Evolutionary conservation across 2,797 vertebrate species (phyloP).

Genomic region (Catamblyrhynchus diadema): DNA sequence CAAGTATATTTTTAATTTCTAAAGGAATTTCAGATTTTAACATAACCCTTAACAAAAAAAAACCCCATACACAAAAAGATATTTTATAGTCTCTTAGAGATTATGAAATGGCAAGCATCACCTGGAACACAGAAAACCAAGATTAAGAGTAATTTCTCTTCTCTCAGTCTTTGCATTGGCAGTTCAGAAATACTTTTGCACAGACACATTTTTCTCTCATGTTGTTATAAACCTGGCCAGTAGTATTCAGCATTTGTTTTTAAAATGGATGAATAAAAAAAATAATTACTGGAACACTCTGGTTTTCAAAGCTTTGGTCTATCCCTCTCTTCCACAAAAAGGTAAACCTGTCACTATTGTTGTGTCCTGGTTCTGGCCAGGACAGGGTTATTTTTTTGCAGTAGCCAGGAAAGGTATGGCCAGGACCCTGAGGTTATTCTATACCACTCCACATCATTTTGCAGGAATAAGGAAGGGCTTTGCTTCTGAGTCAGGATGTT

Average conservation of each 20-base stretch:
- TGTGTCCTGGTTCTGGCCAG: not conserved
- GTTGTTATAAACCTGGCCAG: not conserved
- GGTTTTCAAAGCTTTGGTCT: not conserved
- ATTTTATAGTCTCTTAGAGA: not conserved
- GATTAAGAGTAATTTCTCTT: not conserved
- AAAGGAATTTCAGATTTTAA: not conserved
- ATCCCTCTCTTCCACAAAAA: not conserved
- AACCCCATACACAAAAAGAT: not conserved
- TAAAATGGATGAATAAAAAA: not conserved
- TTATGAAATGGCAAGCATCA: not conserved
- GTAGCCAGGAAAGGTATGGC: not conserved
- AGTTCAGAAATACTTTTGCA: not conserved
- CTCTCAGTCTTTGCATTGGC: not conserved
- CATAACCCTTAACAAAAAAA: not conserved
- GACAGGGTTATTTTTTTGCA: not conserved
- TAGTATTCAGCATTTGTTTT: not conserved
- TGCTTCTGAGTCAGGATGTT: not conserved
- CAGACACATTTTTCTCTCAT: not conserved
- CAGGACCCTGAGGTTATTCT: not conserved
- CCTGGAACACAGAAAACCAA: not conserved
- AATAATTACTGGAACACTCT: not conserved
- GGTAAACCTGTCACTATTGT: not conserved
- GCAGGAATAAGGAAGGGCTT: not conserved
- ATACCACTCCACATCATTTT: not conserved
- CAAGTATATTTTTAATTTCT: not conserved